A percentile compares a stretch with the other conserved stretches of the same genome.
Conservation (phyloP, 2,113 vertebrate species). For the Syngnathoides biaculeatus region DNA sequence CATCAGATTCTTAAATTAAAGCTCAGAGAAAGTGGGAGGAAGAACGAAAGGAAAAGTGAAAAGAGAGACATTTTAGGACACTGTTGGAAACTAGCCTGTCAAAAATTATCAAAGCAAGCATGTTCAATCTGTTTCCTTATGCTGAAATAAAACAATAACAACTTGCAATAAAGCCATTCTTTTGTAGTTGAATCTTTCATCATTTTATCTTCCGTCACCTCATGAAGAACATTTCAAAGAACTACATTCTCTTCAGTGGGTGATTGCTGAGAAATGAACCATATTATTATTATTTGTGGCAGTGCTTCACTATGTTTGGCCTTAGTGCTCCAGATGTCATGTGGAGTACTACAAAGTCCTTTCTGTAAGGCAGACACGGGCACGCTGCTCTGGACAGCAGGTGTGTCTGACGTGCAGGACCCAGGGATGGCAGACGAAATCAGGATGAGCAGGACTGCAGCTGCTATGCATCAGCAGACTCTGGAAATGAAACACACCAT, state of each 20-base stretch:
- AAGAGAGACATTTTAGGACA: background rate
- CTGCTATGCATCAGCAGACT: slow-evolving; percentile 10
- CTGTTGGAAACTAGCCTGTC: slow-evolving; percentile 17
- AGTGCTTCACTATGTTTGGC: slow-evolving; percentile 11
- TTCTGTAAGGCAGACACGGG: slow-evolving; percentile 20
- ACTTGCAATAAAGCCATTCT: slow-evolving; percentile 4
- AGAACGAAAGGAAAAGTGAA: background rate
- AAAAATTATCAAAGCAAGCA: slow-evolving; percentile 12
- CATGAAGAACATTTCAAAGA: slow-evolving; percentile 9
- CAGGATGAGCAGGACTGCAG: slow-evolving; percentile 73
- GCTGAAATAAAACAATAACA: slow-evolving; percentile 12
- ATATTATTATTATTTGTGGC: slow-evolving; percentile 5
- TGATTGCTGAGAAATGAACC: slow-evolving; percentile 34
- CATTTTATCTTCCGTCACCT: slow-evolving; percentile 2
- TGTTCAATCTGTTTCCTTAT: slow-evolving; percentile 13
- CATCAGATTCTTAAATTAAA: slow-evolving; percentile 47
- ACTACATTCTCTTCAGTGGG: background rate
- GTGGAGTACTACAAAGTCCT: slow-evolving; percentile 3
- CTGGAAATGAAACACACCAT: slow-evolving; percentile 17
- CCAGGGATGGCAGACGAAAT: slow-evolving; percentile 47
- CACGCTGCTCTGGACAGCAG: slow-evolving; percentile 16
- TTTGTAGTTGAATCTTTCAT: background rate
- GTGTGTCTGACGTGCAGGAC: slow-evolving; percentile 52
- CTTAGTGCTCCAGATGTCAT: slow-evolving; percentile 36
- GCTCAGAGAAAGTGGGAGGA: background rate